These are phyloP conservation scores for Leptosomus discolor DNA, from an alignment of 2,113 vertebrate genomes.

Conservation along the genomic window DNA sequence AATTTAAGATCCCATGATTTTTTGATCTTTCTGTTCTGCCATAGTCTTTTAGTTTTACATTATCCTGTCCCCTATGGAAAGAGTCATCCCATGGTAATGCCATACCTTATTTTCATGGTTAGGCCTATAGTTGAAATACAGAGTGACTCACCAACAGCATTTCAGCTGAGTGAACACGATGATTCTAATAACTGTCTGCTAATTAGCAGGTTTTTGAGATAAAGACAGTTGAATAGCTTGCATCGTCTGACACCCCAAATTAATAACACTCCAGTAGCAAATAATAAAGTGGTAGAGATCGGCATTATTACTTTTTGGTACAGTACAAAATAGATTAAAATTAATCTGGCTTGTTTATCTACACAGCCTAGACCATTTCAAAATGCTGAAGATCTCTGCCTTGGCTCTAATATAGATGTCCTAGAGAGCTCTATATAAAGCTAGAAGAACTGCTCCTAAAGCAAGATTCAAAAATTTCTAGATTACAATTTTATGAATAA, in stretches of 20 bases:
- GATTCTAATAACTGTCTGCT: constrained; percentile 16
- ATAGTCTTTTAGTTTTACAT: not conserved
- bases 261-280: constrained; percentile 14
- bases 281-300: not conserved
- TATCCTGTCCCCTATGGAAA: not conserved
- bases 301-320: constrained; percentile 19
- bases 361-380: not conserved
- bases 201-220: constrained; percentile 49
- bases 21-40: not conserved
- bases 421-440: not conserved
- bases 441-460: not conserved
- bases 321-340: constrained; percentile 13
- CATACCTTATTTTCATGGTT: not conserved
- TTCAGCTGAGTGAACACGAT: constrained; percentile 8
- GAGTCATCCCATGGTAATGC: not conserved
- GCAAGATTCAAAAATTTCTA: not conserved
- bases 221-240: constrained; percentile 25
- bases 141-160: constrained; percentile 7
- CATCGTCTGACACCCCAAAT: constrained; percentile 4
- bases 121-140: not conserved
- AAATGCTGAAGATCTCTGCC: not conserved
- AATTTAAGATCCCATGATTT: not conserved
- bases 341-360: constrained; percentile 2
- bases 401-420: not conserved
- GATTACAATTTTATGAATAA: constrained; percentile 33